Percentiles rank a stretch among this genome's conserved stretches.
These are phyloP conservation scores for Plestiodon gilberti DNA, from an alignment of 2,113 vertebrate genomes.

Conservation along the genomic window DNA sequence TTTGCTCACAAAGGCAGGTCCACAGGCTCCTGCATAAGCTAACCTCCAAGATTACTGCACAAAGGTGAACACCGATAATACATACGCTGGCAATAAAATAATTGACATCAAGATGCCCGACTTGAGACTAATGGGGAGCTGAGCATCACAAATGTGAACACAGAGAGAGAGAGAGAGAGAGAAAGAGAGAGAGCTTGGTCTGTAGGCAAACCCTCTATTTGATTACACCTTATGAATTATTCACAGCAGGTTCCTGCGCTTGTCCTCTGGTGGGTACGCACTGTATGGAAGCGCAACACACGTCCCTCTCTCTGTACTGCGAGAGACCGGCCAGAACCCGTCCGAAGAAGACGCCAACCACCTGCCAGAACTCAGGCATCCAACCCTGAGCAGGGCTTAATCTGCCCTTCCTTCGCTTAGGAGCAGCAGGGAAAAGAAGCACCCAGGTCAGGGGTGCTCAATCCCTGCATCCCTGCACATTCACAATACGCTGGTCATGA, in stretches of 20 bases:
- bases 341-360: too few relatives aligned
- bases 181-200: too few relatives aligned
- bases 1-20: too few relatives aligned
- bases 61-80: conserved; percentile 42
- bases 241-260: conserved; percentile 65
- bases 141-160: conserved; percentile 55
- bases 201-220: conserved; percentile 71
- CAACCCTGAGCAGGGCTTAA: neutral
- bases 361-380: neutral
- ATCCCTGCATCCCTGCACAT: neutral
- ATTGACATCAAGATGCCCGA: neutral
- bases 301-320: conserved; percentile 63
- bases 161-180: too few relatives aligned
- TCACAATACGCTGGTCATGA: neutral
- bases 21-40: neutral
- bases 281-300: conserved; percentile 45
- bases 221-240: conserved; percentile 71
- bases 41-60: neutral
- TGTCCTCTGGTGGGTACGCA: conserved; percentile 64
- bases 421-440: neutral
- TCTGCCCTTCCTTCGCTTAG: neutral
- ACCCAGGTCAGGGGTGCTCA: neutral
- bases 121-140: conserved; percentile 10
- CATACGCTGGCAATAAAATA: conserved; percentile 42
- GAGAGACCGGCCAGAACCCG: conserved; percentile 29